A percentile compares a stretch with the other conserved stretches of the same genome.
These are phyloP conservation scores for Frankliniella intonsa DNA, from an alignment of 2,888 invertebrate genomes.

Conservation along the genomic window DNA sequence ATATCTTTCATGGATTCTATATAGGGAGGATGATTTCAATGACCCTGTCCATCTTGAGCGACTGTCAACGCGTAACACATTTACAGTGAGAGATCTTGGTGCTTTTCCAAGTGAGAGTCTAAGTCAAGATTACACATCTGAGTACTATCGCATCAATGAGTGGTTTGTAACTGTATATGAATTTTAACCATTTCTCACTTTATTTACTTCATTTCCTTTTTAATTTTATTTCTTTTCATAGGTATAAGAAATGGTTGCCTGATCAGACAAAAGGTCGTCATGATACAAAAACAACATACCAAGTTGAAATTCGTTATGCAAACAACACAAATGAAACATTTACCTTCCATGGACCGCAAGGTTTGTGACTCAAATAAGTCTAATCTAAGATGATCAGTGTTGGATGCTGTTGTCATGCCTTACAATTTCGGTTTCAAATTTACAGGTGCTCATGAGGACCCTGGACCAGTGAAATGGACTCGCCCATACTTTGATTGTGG, in stretches of 20 bases:
- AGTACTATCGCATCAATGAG: slow-evolving; percentile 86
- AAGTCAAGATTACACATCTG: slow-evolving; percentile 84
- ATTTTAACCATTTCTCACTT: neutral
- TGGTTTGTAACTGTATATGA: slow-evolving; percentile 54
- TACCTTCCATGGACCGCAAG: slow-evolving; percentile 90
- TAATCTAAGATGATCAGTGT: neutral
- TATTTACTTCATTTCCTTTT: slow-evolving; percentile 30
- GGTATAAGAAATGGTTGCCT: slow-evolving; percentile 84
- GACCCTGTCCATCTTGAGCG: slow-evolving; percentile 93
- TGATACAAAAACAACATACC: slow-evolving; percentile 88
- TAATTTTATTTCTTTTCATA: slow-evolving; percentile 39
- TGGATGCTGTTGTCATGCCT: neutral
- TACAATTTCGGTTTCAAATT: slow-evolving; percentile 32
- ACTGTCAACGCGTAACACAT: slow-evolving; percentile 91
- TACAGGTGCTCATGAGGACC: slow-evolving; percentile 74
- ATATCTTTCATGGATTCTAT: slow-evolving; percentile 40
- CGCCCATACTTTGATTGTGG: slow-evolving; percentile 95
- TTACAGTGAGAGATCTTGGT: slow-evolving; percentile 79
- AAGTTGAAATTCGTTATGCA: slow-evolving; percentile 88
- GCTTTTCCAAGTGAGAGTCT: slow-evolving; percentile 73
- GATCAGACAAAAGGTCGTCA: slow-evolving; percentile 73
- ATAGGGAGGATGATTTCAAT: slow-evolving; percentile 83
- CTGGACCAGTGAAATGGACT: slow-evolving; percentile 91
- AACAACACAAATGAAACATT: slow-evolving; percentile 95
- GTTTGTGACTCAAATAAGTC: slow-evolving; percentile 40